Conservation (phyloP, 2,888 invertebrate species). For the Torymus aiolomorphi region DNA sequence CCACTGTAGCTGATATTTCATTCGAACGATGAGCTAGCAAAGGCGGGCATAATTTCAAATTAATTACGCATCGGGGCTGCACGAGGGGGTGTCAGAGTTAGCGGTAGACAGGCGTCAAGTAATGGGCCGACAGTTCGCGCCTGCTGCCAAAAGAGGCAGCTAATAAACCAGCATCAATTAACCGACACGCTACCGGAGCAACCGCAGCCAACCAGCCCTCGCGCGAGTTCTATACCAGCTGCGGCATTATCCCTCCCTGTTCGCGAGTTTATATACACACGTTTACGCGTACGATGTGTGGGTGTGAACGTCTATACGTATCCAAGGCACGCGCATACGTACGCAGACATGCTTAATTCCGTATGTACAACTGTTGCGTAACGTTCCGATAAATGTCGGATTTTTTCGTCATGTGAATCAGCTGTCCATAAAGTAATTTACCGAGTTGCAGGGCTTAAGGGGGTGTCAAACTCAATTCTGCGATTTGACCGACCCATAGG, state of each 20-base stretch:
- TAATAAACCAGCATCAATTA: slow-evolving; percentile 73
- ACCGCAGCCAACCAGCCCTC: slow-evolving; percentile 36
- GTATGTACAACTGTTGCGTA: neutral
- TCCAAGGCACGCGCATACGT: neutral
- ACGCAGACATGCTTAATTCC: neutral
- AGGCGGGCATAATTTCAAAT: slow-evolving; percentile 58
- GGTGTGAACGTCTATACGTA: too few relatives aligned
- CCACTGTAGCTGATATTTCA: neutral
- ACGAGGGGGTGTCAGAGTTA: slow-evolving; percentile 50
- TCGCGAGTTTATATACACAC: slow-evolving; percentile 20
- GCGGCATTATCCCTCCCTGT: slow-evolving; percentile 28
- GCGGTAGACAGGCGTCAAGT: slow-evolving; percentile 64
- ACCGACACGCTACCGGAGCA: slow-evolving; percentile 67
- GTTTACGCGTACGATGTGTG: too few relatives aligned
- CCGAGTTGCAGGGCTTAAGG: too few relatives aligned
- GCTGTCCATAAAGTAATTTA: too few relatives aligned
- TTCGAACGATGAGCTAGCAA: slow-evolving; percentile 24
- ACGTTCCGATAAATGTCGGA: too few relatives aligned
- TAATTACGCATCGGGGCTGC: slow-evolving; percentile 59
- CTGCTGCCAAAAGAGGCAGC: slow-evolving; percentile 69
- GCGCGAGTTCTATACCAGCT: slow-evolving; percentile 2
- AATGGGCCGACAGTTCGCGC: slow-evolving; percentile 67
- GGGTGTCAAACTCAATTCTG: too few relatives aligned
- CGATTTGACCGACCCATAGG: too few relatives aligned
- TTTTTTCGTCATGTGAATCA: too few relatives aligned